Evolutionary conservation across 2,888 invertebrate species (phyloP).

Genomic region (Sceliomorpha sp.): DNA sequence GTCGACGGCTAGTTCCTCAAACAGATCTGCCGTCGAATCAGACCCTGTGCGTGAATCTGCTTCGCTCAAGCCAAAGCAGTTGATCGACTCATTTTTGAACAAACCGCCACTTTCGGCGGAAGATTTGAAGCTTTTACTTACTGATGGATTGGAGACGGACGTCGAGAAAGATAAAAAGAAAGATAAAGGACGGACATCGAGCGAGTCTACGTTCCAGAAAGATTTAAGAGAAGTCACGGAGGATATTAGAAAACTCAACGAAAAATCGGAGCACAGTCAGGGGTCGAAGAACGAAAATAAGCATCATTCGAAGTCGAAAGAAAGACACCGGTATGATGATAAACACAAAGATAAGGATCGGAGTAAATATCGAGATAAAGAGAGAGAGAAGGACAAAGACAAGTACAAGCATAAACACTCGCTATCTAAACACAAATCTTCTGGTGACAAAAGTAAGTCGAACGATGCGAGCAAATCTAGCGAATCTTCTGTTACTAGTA

Average conservation of each 20-base stretch:
- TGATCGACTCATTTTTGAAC: conserved; percentile 52
- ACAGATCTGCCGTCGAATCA: conserved; percentile 8
- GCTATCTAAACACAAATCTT: no score
- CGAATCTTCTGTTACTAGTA: no score
- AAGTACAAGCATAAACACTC: conserved; percentile 1
- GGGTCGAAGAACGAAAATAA: conserved; percentile 1
- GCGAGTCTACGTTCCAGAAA: conserved; percentile 19
- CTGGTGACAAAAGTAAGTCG: no score
- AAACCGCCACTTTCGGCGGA: conserved; percentile 74
- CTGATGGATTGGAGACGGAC: conserved; percentile 62
- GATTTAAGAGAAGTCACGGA: conserved; percentile 27
- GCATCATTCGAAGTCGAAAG: conserved; percentile 1
- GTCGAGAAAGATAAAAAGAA: conserved; percentile 4
- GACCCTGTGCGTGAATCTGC: conserved; percentile 1
- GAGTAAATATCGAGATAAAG: conserved; percentile 57
- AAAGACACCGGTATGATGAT: not conserved
- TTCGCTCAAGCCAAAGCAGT: not conserved
- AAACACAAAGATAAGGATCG: conserved; percentile 26
- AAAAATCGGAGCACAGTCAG: conserved; percentile 4
- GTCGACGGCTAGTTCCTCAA: no score
- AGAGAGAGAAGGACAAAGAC: not conserved
- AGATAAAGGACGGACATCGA: not conserved
- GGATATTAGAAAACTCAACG: conserved; percentile 18
- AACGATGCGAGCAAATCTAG: no score
- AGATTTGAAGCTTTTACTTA: conserved; percentile 72